phyloP scores from a whole-genome alignment of 2,888 invertebrate genomes.

The Sarcophaga carnaria region DNA sequence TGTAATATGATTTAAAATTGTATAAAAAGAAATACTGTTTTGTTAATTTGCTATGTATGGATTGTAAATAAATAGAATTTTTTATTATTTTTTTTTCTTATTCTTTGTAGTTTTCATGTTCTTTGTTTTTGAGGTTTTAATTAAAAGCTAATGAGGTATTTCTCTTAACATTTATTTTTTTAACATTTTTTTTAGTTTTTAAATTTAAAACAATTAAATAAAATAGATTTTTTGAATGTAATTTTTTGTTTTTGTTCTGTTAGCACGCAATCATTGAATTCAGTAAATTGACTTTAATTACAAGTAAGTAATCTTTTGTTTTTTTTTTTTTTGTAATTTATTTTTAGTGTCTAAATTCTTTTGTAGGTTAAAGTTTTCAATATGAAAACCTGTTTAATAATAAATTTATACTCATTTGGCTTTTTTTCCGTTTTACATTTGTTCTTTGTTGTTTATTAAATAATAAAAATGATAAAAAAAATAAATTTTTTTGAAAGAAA shows the following conservation, averaged over 20 bases:
- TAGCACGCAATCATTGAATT: slow-evolving; percentile 75
- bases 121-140: slow-evolving; percentile 64
- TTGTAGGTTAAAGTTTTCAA: slow-evolving; percentile 61
- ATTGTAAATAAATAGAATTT: slow-evolving; percentile 49
- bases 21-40: slow-evolving; percentile 51
- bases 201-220: slow-evolving; percentile 40
- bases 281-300: slow-evolving; percentile 75
- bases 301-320: slow-evolving; percentile 50
- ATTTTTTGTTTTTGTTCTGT: slow-evolving; percentile 30
- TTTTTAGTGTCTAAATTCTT: slow-evolving; percentile 14
- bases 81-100: slow-evolving; percentile 24
- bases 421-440: slow-evolving; percentile 12
- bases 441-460: background rate
- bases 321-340: slow-evolving; percentile 21
- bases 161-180: slow-evolving; percentile 67
- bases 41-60: slow-evolving; percentile 19
- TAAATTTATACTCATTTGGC: slow-evolving; percentile 51
- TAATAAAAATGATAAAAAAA: background rate
- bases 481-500: background rate
- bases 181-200: slow-evolving; percentile 16
- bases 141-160: slow-evolving; percentile 78
- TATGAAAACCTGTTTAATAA: slow-evolving; percentile 62
- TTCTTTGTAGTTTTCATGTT: background rate
- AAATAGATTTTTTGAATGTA: slow-evolving; percentile 32
- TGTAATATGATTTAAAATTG: slow-evolving; percentile 1